Conservation (phyloP, 1,140 invertebrate genomes). For the Aricia agestis region DNA sequence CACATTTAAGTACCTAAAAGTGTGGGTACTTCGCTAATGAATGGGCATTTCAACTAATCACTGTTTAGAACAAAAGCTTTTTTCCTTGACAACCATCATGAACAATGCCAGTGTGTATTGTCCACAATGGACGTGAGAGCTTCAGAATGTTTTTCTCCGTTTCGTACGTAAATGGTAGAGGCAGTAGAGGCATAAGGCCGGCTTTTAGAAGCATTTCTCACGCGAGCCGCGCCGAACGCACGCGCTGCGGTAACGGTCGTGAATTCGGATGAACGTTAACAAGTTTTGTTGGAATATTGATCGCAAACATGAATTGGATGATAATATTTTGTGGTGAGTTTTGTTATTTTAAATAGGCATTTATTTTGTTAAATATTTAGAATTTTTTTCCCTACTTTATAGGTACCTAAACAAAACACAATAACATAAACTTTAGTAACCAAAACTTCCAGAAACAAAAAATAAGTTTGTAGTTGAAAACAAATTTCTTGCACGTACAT, state of each 20-base stretch:
- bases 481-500: no score
- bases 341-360: no score
- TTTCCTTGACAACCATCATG: slow-evolving; percentile 12
- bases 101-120: slow-evolving; percentile 42
- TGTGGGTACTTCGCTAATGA: background rate
- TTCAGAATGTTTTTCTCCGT: slow-evolving; percentile 23
- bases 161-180: slow-evolving; percentile 21
- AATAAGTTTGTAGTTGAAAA: no score
- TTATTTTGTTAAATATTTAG: no score
- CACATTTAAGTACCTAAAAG: background rate
- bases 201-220: slow-evolving; percentile 49
- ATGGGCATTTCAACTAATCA: slow-evolving; percentile 7
- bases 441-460: no score
- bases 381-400: no score
- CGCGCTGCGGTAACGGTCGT: slow-evolving; percentile 41
- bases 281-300: slow-evolving; percentile 32
- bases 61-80: slow-evolving; percentile 1
- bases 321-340: slow-evolving; percentile 60
- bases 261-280: slow-evolving; percentile 39
- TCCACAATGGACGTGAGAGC: slow-evolving; percentile 18
- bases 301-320: slow-evolving; percentile 40
- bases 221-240: slow-evolving; percentile 56
- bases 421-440: no score
- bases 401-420: no score
- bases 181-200: slow-evolving; percentile 24